Evolutionary conservation across 2,113 vertebrate species (phyloP).

Genomic region (Zapus hudsonius): DNA sequence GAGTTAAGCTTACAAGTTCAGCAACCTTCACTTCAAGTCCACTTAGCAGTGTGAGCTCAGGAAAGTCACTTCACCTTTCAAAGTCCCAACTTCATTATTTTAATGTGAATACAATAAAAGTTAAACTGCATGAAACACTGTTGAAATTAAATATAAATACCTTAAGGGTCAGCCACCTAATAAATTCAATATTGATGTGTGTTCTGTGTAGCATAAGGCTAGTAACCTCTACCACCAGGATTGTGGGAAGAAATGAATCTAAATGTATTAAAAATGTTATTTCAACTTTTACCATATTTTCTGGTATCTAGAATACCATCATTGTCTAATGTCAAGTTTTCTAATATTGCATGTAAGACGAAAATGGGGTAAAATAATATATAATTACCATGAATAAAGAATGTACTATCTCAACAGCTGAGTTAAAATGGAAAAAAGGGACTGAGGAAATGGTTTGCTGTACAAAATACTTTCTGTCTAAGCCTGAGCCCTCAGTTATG

Average conservation of each 20-base stretch:
- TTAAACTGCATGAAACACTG: neutral
- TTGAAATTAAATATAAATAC: slow-evolving; percentile 3
- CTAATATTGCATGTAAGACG: neutral
- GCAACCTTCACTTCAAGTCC: neutral
- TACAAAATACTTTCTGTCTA: too few species aligned
- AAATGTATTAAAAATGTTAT: neutral
- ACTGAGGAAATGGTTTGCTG: too few species aligned
- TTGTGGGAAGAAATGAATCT: neutral
- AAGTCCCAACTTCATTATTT: neutral
- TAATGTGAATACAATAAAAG: neutral
- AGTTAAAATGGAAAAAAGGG: neutral
- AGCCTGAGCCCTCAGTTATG: too few species aligned
- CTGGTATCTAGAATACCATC: neutral
- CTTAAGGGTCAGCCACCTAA: neutral
- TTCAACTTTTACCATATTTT: slow-evolving; percentile 42
- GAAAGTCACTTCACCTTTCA: slow-evolving; percentile 5
- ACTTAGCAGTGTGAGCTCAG: neutral
- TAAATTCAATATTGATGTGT: neutral
- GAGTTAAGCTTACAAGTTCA: neutral
- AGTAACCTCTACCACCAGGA: neutral
- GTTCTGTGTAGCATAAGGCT: neutral
- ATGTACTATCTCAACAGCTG: neutral
- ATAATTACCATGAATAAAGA: neutral
- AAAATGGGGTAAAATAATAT: neutral
- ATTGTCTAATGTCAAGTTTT: neutral